Conservation (phyloP, 1,140 invertebrate species). For the Drosophila equinoxialis region DNA sequence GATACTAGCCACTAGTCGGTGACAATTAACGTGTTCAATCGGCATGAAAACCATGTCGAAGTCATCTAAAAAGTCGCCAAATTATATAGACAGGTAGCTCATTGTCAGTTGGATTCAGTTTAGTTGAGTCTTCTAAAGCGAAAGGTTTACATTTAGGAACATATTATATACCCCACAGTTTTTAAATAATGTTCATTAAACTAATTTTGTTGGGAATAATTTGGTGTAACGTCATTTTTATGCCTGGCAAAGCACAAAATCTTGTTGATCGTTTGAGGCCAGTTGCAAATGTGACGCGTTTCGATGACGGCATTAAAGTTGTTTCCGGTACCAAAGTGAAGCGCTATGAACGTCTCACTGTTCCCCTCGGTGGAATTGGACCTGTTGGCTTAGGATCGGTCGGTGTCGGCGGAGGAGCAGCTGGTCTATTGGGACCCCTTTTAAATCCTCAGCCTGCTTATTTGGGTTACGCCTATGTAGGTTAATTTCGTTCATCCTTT, state of each 20-base stretch:
- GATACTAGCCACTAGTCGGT: slow-evolving; percentile 27
- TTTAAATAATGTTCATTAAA: slow-evolving; percentile 47
- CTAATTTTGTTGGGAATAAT: slow-evolving; percentile 39
- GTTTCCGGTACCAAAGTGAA: slow-evolving; percentile 81
- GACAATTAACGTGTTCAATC: slow-evolving; percentile 75
- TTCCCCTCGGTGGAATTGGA: slow-evolving; percentile 58
- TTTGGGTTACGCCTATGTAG: slow-evolving; percentile 64
- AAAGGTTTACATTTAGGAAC: slow-evolving; percentile 23
- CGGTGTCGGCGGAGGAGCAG: slow-evolving; percentile 44
- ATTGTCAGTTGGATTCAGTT: slow-evolving; percentile 49
- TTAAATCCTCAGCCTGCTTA: slow-evolving; percentile 60
- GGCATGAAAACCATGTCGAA: slow-evolving; percentile 81
- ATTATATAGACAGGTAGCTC: slow-evolving; percentile 41
- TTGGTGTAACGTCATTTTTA: slow-evolving; percentile 51
- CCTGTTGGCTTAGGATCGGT: slow-evolving; percentile 43
- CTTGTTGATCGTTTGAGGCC: slow-evolving; percentile 64
- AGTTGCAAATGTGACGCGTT: slow-evolving; percentile 42
- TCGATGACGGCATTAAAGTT: slow-evolving; percentile 71
- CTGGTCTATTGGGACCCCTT: slow-evolving; percentile 55
- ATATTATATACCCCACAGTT: neutral
- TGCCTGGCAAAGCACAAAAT: slow-evolving; percentile 69
- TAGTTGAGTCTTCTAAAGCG: slow-evolving; percentile 29
- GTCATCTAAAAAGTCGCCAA: slow-evolving; percentile 58
- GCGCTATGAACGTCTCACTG: slow-evolving; percentile 68
- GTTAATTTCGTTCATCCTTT: slow-evolving; percentile 3